Evolutionary conservation across 2,888 invertebrate species (phyloP).

Genomic region (Drosophila limbata): DNA sequence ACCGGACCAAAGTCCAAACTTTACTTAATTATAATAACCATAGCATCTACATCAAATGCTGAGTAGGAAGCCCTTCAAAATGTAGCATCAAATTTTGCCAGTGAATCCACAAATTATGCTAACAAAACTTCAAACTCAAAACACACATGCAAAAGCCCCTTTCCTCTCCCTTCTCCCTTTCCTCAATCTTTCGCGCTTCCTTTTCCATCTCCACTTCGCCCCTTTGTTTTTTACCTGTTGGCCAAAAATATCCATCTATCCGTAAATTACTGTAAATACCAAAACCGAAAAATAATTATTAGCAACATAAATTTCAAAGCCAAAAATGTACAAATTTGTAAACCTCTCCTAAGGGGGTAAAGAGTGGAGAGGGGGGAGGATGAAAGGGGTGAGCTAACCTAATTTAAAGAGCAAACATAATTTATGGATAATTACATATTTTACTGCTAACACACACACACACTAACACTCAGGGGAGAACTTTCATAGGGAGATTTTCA

Average conservation of each 20-base stretch:
- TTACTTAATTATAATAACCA: slow-evolving; percentile 15
- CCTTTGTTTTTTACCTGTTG: slow-evolving; percentile 10
- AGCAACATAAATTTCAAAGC: slow-evolving; percentile 52
- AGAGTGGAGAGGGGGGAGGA: background rate
- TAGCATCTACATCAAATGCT: background rate
- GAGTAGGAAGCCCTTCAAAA: slow-evolving; percentile 1
- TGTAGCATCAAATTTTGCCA: slow-evolving; percentile 6
- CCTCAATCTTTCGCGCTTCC: background rate
- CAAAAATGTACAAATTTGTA: slow-evolving; percentile 58
- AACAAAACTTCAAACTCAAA: slow-evolving; percentile 14
- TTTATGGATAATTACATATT: slow-evolving; percentile 71
- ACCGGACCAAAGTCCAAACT: background rate
- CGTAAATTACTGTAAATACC: slow-evolving; percentile 38
- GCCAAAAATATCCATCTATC: slow-evolving; percentile 16
- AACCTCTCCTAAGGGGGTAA: slow-evolving; percentile 16
- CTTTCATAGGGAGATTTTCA: slow-evolving; percentile 22
- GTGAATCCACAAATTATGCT: slow-evolving; percentile 26
- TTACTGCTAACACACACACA: slow-evolving; percentile 25
- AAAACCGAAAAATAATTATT: slow-evolving; percentile 58
- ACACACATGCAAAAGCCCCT: background rate
- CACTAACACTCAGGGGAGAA: background rate
- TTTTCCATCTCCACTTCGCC: background rate
- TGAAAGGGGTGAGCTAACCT: slow-evolving; percentile 31
- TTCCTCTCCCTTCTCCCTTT: background rate
- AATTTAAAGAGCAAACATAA: slow-evolving; percentile 55